A percentile compares a stretch with the other conserved stretches of the same genome.
These are phyloP conservation scores for Rhinoderma darwinii DNA, from an alignment of 2,113 vertebrate species.

Conservation along the genomic window DNA sequence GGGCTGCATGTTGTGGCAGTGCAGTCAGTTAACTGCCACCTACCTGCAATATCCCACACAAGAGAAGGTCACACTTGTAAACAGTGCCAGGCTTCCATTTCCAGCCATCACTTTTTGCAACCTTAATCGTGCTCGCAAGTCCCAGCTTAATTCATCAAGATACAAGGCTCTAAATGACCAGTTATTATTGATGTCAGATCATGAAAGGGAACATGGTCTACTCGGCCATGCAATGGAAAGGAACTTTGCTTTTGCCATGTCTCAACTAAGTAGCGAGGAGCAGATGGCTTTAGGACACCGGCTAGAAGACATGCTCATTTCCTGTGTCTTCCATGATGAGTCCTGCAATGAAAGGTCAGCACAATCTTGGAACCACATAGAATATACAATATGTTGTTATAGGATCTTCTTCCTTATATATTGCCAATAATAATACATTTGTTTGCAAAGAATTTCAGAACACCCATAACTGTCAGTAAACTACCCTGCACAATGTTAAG, in stretches of 20 bases:
- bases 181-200: background rate
- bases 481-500: no score
- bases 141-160: constrained; percentile 51
- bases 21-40: constrained; percentile 53
- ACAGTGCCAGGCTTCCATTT: constrained; percentile 54
- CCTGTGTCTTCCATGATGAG: constrained; percentile 57
- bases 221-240: constrained; percentile 13
- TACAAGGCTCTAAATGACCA: constrained; percentile 32
- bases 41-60: constrained; percentile 56
- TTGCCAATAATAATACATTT: no score
- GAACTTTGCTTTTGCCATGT: constrained; percentile 51
- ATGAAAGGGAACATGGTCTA: background rate
- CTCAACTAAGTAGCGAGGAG: constrained; percentile 34
- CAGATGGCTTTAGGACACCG: constrained; percentile 56
- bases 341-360: constrained; percentile 59
- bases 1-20: constrained; percentile 58
- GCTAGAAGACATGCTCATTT: constrained; percentile 58
- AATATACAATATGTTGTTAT: background rate
- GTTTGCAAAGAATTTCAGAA: no score
- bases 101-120: constrained; percentile 61
- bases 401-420: background rate
- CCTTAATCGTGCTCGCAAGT: constrained; percentile 56
- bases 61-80: constrained; percentile 58
- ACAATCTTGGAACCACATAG: background rate
- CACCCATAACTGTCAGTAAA: no score